Conservation (phyloP, 2,113 vertebrate genomes). For the Bungarus multicinctus region DNA sequence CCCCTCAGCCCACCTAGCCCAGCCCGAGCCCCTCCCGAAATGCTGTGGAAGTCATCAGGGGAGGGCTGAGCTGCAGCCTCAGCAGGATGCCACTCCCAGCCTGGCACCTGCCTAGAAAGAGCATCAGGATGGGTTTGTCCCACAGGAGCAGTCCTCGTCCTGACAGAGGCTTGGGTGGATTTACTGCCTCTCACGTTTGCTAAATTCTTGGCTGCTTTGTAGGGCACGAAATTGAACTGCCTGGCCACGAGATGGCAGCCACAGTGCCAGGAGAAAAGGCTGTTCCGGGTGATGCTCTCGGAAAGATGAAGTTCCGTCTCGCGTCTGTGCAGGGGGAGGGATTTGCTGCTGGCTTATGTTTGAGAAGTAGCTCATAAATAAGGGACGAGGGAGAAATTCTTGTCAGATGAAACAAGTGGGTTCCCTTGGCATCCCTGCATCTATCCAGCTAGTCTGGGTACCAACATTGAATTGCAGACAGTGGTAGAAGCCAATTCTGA, state of each 20-base stretch:
- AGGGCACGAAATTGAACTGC: not conserved
- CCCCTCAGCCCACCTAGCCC: too few species aligned
- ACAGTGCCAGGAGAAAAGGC: not conserved
- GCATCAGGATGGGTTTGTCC: not conserved
- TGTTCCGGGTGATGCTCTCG: not conserved
- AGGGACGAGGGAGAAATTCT: not conserved
- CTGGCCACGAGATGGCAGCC: not conserved
- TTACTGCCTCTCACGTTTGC: accelerated
- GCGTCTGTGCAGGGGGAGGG: not conserved
- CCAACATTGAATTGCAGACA: not conserved
- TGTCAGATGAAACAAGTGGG: not conserved
- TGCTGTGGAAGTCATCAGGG: not conserved
- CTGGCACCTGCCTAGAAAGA: not conserved
- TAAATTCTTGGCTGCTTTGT: accelerated
- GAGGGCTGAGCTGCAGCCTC: not conserved
- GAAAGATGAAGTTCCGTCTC: not conserved
- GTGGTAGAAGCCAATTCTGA: not conserved
- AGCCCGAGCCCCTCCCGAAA: not conserved
- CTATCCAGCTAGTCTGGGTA: not conserved
- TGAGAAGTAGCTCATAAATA: not conserved
- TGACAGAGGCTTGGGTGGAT: not conserved
- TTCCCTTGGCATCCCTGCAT: not conserved
- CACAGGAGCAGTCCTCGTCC: accelerated
- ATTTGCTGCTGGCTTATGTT: not conserved
- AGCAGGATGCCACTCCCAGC: not conserved